A percentile compares a stretch with the other conserved stretches of the same genome.
These are phyloP conservation scores for Cassiopea andromeda DNA, from an alignment of 30 jellyfish, hydroid and myxozoan species.

Conservation along the genomic window DNA sequence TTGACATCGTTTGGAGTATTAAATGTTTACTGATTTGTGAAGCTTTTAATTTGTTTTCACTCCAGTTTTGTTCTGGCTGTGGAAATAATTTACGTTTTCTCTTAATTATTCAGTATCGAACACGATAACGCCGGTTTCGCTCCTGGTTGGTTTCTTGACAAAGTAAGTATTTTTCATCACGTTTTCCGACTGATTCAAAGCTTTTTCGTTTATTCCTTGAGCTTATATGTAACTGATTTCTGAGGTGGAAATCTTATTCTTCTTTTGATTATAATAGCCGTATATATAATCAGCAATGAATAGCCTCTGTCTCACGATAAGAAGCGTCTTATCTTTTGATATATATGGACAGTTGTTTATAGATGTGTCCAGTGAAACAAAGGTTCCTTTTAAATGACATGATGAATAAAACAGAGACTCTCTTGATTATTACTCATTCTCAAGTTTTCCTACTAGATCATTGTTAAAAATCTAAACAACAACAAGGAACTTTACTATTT, in stretches of 20 bases:
- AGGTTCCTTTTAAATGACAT: too few relatives aligned
- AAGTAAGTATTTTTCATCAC: conserved; percentile 32
- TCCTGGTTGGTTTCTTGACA: conserved; percentile 95
- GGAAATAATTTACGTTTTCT: too few relatives aligned
- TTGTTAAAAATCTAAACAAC: conserved; percentile 71
- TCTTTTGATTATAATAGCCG: too few relatives aligned
- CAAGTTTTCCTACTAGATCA: conserved; percentile 44
- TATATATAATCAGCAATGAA: too few relatives aligned
- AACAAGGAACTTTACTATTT: conserved; percentile 82
- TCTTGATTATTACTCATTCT: neutral
- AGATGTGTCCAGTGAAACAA: too few relatives aligned
- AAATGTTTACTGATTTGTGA: too few relatives aligned
- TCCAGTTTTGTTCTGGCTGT: neutral
- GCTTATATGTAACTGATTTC: neutral
- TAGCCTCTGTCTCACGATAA: too few relatives aligned
- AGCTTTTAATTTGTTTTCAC: too few relatives aligned
- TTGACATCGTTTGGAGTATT: too few relatives aligned
- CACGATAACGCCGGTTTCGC: conserved; percentile 98
- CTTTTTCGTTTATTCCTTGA: neutral
- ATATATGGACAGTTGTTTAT: too few relatives aligned
- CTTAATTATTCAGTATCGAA: conserved; percentile 62
- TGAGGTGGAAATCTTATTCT: neutral
- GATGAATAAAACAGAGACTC: neutral
- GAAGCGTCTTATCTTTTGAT: too few relatives aligned
- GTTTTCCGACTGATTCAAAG: neutral